Percentiles rank a stretch among this genome's conserved stretches.
Evolutionary conservation across 2,797 vertebrate species (phyloP).

Genomic region (Echeneis naucrates): DNA sequence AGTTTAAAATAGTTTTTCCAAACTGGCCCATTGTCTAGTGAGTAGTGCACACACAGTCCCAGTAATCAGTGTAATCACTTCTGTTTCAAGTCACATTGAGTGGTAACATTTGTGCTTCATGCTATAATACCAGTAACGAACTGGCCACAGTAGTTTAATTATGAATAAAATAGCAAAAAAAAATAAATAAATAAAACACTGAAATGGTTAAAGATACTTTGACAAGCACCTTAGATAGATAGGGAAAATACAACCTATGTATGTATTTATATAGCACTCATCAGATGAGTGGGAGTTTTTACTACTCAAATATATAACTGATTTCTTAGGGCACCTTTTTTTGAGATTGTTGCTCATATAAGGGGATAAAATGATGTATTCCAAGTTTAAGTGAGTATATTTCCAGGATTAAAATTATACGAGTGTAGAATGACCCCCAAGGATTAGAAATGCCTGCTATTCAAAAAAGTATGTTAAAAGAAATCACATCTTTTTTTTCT

Average conservation of each 20-base stretch:
- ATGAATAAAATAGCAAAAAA: not conserved
- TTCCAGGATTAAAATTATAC: slow-evolving; percentile 1
- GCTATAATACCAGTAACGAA: not conserved
- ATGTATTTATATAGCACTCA: slow-evolving; percentile 8
- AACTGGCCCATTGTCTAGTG: not conserved
- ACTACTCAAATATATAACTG: not conserved
- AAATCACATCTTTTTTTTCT: not conserved
- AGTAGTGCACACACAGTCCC: not conserved
- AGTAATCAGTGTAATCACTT: not conserved
- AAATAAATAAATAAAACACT: not conserved
- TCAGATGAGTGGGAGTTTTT: not conserved
- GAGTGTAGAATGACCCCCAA: slow-evolving; percentile 1
- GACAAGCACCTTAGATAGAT: slow-evolving; percentile 6
- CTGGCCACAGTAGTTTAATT: not conserved
- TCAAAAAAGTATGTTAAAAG: not conserved
- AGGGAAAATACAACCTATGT: not conserved
- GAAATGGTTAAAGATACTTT: slow-evolving; percentile 2
- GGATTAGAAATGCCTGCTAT: not conserved
- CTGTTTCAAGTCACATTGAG: not conserved
- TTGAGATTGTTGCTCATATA: not conserved
- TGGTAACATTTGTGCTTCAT: not conserved
- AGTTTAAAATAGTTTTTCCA: not conserved
- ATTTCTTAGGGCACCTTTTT: not conserved
- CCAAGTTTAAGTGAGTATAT: not conserved
- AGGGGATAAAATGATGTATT: slow-evolving; percentile 15